Evolutionary conservation across 2,797 vertebrate genomes (phyloP).

Genomic region (Thunnus albacares): DNA sequence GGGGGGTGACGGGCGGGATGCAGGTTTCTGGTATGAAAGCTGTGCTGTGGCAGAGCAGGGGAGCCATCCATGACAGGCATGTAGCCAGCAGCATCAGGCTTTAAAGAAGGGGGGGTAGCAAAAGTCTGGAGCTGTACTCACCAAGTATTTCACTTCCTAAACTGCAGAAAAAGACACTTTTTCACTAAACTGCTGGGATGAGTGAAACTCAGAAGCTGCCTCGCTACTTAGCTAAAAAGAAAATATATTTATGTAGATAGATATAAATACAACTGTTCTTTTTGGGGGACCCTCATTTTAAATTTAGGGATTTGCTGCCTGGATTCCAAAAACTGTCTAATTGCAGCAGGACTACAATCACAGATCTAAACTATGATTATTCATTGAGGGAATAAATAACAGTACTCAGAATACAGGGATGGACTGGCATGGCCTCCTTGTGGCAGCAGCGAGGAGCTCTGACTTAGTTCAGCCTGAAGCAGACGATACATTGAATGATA

Average conservation of each 20-base stretch:
- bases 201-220: background rate
- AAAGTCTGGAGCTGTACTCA: background rate
- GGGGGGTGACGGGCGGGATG: constrained; percentile 10
- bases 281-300: background rate
- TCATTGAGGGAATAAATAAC: too few species aligned
- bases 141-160: background rate
- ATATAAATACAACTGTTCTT: background rate
- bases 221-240: background rate
- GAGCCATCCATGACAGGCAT: constrained; percentile 28
- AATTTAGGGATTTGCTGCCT: background rate
- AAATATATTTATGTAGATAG: background rate
- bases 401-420: background rate
- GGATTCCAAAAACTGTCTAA: background rate
- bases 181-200: background rate
- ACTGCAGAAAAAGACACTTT: background rate
- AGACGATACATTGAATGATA: constrained; percentile 21
- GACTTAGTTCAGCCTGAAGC: constrained; percentile 50
- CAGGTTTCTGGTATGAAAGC: constrained; percentile 48
- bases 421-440: constrained; percentile 11
- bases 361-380: background rate
- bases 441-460: constrained; percentile 38
- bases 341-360: too few species aligned
- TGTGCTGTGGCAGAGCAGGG: constrained; percentile 37
- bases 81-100: constrained; percentile 29
- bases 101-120: background rate